Base-by-base conservation (phyloP, 2,113 vertebrate genomes). In the Chitala chitala region DNA sequence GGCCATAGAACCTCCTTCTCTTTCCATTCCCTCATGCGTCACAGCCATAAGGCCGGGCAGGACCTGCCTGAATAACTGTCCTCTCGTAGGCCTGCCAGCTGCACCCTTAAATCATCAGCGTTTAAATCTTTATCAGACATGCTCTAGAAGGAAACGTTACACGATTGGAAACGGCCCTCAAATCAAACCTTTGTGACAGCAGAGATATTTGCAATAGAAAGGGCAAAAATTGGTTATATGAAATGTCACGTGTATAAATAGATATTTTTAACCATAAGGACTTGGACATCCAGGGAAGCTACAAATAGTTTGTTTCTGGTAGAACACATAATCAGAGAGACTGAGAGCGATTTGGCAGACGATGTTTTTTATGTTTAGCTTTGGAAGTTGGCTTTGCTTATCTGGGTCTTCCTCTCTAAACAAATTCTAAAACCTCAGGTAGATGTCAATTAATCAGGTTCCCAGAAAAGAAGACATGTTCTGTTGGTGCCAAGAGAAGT, bases 191-290 rank as follows among this genome's bases (percentile, higher is more conserved):
- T 24, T 46, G 42, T 68, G 38, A 68, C 64, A 68, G 36, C n/a
- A 26, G 40, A 38, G 17, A 44, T n/a, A 66, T 26, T 66, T 44
- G 36, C 22, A 44, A 44, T 40, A 44, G 36, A 66, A 22, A 36
- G 26, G 59, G 38, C 59, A 8, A 38, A 63, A 38, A 63, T 3
- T 20, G 36, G 64, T 22, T 68, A 10, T 31, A 68, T 22, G 64
- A 68, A 68, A 44, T 68, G 64, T 68, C 64, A 2, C 22, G 22
- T 15, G 64, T 38, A 68, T 68, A 68, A 68, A 68, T 48, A 68
- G 64, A 38, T 36, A 36, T 68, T 68, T 68, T 33, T 38, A 36
- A 46, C 42, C 42, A 68, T 48, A 12, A 68, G 24, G 24, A 17
- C 40, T 3, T 0, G 17, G 64, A 46, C 24, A 26, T 44, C 46